Evolutionary conservation across 1,140 invertebrate genomes (phyloP).

Genomic region (Lethrus apterus): DNA sequence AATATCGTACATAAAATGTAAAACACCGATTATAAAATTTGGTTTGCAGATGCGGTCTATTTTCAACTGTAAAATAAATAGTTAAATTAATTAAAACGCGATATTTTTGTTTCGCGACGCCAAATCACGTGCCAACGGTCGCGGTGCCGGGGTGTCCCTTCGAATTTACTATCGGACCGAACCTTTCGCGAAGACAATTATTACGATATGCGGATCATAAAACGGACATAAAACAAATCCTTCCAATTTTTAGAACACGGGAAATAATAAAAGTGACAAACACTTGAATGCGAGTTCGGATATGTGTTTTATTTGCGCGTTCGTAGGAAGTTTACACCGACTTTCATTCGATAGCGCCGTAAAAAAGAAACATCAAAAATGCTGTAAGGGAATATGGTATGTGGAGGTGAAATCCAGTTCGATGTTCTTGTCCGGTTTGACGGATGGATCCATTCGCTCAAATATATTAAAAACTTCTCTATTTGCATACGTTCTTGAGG

Average conservation of each 20-base stretch:
- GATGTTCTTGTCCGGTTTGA: constrained; percentile 22
- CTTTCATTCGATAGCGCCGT: constrained; percentile 32
- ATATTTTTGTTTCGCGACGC: background rate
- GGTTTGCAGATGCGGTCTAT: background rate
- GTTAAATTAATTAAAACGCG: background rate
- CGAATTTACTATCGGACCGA: background rate
- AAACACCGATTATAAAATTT: background rate
- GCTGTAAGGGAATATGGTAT: constrained; percentile 24
- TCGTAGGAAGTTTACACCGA: constrained; percentile 28
- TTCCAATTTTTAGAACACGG: constrained; percentile 15
- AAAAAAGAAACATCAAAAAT: constrained; percentile 30
- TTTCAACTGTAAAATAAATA: background rate
- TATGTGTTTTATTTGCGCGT: constrained; percentile 29
- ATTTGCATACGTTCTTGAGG: background rate
- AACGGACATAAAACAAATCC: too few relatives aligned
- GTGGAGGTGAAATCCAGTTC: constrained; percentile 17
- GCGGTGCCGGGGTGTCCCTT: background rate
- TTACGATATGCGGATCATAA: constrained; percentile 13
- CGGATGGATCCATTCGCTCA: constrained; percentile 13
- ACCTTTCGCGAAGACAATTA: constrained; percentile 2
- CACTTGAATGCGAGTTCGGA: constrained; percentile 17
- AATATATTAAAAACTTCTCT: constrained; percentile 9
- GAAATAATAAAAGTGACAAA: constrained; percentile 26
- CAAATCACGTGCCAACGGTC: background rate
- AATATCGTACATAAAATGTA: background rate